Conservation (phyloP, 2,113 vertebrate genomes). For the Willisornis vidua region DNA sequence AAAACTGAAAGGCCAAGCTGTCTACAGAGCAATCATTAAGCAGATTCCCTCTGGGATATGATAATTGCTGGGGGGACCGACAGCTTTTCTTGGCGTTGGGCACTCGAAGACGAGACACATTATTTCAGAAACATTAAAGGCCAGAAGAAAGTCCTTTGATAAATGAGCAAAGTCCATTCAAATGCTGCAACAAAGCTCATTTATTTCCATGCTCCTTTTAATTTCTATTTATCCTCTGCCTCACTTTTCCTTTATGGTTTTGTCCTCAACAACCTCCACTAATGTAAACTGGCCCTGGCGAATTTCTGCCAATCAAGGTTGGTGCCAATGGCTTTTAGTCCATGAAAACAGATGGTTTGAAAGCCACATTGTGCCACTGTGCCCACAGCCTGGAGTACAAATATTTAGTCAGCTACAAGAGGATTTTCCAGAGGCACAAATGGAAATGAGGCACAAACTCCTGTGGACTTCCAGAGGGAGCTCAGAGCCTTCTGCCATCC, state of each 20-base stretch:
- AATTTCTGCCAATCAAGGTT: background rate
- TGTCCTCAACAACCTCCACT: background rate
- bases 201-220: background rate
- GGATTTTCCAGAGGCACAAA: slow-evolving; percentile 25
- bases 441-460: background rate
- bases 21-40: slow-evolving; percentile 41
- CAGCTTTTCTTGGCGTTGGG: background rate
- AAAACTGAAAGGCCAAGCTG: slow-evolving; percentile 16
- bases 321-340: background rate
- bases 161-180: slow-evolving; percentile 39
- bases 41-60: background rate
- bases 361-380: slow-evolving; percentile 21
- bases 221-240: background rate
- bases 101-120: background rate
- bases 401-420: slow-evolving; percentile 8
- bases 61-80: slow-evolving; percentile 52
- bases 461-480: background rate
- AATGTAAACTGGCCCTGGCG: background rate
- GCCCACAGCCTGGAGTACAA: background rate
- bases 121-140: slow-evolving; percentile 41
- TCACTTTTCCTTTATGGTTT: background rate
- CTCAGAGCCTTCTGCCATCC: background rate
- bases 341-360: slow-evolving; percentile 39
- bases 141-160: slow-evolving; percentile 46
- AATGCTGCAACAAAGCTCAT: slow-evolving; percentile 11